phyloP scores from a whole-genome alignment of 2,888 invertebrate species.

The Hirtodrosophila duncani region DNA sequence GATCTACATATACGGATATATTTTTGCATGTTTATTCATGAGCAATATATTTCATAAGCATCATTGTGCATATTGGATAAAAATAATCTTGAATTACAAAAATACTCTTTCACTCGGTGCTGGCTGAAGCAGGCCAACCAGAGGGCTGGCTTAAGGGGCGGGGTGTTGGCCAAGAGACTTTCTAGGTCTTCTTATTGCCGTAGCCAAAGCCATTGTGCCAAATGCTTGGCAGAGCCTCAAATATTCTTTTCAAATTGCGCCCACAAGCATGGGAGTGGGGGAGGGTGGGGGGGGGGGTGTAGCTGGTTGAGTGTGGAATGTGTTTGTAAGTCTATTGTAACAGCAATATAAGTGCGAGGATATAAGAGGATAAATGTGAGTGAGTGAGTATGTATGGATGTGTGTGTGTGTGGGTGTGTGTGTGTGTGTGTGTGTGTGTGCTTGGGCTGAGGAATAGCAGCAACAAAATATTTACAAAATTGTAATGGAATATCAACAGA shows the following conservation, averaged over 20 bases:
- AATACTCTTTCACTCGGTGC: slow-evolving; percentile 53
- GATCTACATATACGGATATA: background rate
- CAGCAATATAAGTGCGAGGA: slow-evolving; percentile 43
- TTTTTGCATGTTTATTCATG: slow-evolving; percentile 53
- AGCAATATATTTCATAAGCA: slow-evolving; percentile 69
- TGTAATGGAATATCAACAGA: slow-evolving; percentile 73
- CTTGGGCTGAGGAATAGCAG: slow-evolving; percentile 29
- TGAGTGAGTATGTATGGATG: no score
- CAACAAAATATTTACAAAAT: slow-evolving; percentile 72
- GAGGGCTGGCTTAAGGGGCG: slow-evolving; percentile 47
- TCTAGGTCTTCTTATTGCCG: no score
- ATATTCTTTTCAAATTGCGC: slow-evolving; percentile 54
- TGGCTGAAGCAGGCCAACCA: slow-evolving; percentile 43
- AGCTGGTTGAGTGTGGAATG: slow-evolving; percentile 40
- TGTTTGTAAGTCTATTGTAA: slow-evolving; percentile 65
- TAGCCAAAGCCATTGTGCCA: slow-evolving; percentile 58
- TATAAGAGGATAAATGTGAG: no score
- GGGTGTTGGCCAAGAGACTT: no score
- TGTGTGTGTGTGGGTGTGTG: background rate
- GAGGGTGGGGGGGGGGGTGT: slow-evolving; percentile 4
- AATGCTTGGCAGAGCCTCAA: slow-evolving; percentile 55
- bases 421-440: slow-evolving; percentile 12
- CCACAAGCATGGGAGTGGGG: background rate
- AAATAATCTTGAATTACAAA: slow-evolving; percentile 65
- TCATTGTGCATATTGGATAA: slow-evolving; percentile 72